Percentiles rank a stretch among this genome's conserved stretches.
phyloP scores from a whole-genome alignment of 2,113 vertebrate genomes.

The Athene noctua region DNA sequence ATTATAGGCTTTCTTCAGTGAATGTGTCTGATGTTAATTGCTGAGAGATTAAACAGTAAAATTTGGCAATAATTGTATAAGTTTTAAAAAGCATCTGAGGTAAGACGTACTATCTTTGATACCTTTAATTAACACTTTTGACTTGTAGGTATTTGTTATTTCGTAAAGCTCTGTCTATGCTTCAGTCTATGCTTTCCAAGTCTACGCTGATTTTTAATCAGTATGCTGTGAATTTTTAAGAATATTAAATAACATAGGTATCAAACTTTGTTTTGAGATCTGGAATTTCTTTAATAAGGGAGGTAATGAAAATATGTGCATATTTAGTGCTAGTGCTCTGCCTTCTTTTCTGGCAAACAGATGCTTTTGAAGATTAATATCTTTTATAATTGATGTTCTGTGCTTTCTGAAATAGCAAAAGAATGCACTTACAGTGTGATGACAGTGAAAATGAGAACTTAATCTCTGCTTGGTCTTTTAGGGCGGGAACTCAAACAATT shows the following conservation, averaged over 20 bases:
- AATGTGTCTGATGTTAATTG: neutral
- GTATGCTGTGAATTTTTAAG: neutral
- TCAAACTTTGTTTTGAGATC: neutral
- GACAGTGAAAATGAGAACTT: neutral
- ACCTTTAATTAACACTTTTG: neutral
- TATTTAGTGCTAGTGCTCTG: neutral
- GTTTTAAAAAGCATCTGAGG: constrained; percentile 9
- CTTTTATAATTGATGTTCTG: neutral
- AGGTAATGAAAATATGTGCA: neutral
- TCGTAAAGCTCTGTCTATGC: neutral
- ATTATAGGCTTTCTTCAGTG: neutral
- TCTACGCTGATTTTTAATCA: neutral
- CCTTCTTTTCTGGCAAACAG: neutral
- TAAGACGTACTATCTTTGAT: neutral
- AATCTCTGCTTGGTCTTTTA: neutral
- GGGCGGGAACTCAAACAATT: neutral
- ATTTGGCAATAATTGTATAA: neutral
- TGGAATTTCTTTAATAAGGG: neutral
- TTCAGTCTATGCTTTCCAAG: neutral
- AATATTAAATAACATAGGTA: neutral
- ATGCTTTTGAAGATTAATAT: neutral
- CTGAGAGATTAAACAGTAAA: neutral
- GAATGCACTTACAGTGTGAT: neutral
- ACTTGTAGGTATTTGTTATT: neutral
- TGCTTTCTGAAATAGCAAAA: neutral